Evolutionary conservation across 2,113 vertebrate genomes (phyloP).

Genomic region (Aegithalos caudatus): DNA sequence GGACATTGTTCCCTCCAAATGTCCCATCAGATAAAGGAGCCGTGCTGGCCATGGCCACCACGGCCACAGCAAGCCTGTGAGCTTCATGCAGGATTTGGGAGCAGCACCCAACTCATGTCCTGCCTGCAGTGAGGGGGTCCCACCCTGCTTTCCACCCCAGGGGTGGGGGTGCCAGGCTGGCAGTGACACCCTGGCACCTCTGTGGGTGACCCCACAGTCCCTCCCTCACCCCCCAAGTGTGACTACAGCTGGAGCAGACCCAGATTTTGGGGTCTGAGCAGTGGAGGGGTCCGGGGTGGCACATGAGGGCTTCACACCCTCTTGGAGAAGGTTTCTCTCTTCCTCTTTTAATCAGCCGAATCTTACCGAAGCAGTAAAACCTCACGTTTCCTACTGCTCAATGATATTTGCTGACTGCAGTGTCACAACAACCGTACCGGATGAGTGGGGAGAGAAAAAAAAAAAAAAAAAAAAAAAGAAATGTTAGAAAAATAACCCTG

Average conservation of each 20-base stretch:
- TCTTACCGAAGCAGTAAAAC: constrained; percentile 13
- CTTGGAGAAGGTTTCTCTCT: not conserved
- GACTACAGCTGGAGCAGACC: not conserved
- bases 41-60: not conserved
- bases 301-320: accelerated
- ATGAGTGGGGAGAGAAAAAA: not conserved
- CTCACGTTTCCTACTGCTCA: constrained; percentile 32
- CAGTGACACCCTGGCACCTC: accelerated
- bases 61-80: accelerated
- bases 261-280: not conserved
- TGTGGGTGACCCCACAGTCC: not conserved
- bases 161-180: not conserved
- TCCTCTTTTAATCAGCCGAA: not conserved
- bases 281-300: accelerated
- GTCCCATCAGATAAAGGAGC: constrained; percentile 34
- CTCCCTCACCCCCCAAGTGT: not conserved
- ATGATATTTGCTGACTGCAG: constrained; percentile 16
- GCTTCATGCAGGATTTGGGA: not conserved
- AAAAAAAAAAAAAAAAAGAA: not conserved
- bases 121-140: accelerated
- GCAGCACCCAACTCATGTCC: not conserved
- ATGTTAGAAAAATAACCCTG: constrained; percentile 10
- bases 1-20: constrained; percentile 19
- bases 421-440: constrained; percentile 46
- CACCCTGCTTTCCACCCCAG: not conserved